Conservation (phyloP, 2,888 invertebrate species). For the Diaprepes abbreviatus region DNA sequence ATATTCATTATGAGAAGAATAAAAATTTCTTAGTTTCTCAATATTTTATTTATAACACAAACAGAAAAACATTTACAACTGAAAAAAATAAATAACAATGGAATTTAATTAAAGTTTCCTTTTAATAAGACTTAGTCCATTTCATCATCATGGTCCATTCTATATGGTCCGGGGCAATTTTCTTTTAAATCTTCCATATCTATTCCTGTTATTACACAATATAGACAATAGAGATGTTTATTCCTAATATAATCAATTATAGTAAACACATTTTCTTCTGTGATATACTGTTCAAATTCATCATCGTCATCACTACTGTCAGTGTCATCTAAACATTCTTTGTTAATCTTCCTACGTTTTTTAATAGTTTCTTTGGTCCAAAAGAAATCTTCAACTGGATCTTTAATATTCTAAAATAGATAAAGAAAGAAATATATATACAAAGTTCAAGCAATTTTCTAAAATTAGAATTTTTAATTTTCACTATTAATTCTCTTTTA, state of each 20-base stretch:
- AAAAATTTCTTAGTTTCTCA: conserved; percentile 24
- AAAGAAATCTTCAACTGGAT: conserved; percentile 73
- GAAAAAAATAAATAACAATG: conserved; percentile 46
- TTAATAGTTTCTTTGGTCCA: conserved; percentile 69
- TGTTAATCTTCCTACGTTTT: conserved; percentile 57
- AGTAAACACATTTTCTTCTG: conserved; percentile 63
- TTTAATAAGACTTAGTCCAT: conserved; percentile 48
- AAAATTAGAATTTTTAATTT: no score
- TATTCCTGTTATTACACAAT: conserved; percentile 81
- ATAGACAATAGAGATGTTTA: conserved; percentile 83
- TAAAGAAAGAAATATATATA: background rate
- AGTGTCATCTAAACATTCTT: conserved; percentile 58
- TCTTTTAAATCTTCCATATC: conserved; percentile 73
- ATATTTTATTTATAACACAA: conserved; percentile 42
- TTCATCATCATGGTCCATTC: conserved; percentile 73
- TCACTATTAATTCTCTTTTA: no score
- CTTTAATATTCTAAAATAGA: conserved; percentile 66
- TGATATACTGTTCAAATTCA: conserved; percentile 59
- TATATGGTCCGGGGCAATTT: conserved; percentile 77
- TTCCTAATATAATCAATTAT: conserved; percentile 74
- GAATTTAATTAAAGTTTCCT: conserved; percentile 20
- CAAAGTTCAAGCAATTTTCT: no score
- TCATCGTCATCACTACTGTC: conserved; percentile 58
- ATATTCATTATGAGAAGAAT: no score
- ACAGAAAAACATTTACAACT: conserved; percentile 34